Evolutionary conservation across 37 sponge, comb jelly and placozoan species (phyloP), one percentile per base, ranked within the genome.

Genomic region (Beroe forskalii): DNA sequence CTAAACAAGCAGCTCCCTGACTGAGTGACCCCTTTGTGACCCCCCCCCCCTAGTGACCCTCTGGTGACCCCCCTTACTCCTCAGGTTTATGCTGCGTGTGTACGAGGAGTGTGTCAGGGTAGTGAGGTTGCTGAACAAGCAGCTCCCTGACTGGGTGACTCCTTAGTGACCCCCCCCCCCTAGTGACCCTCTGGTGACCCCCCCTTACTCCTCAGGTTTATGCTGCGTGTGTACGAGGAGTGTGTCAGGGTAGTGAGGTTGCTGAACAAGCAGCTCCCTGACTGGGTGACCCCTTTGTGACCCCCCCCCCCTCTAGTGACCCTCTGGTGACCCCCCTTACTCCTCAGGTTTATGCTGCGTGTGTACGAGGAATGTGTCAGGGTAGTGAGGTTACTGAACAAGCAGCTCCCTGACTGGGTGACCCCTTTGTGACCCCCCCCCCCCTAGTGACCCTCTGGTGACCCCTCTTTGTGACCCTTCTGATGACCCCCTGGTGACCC

Each of bases 11-110:
- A n/a, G n/a, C n/a, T 30, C 66, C 66, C n/a, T n/a, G n/a, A n/a
- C n/a, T n/a, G 75, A 39, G 40, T 72, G 75, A n/a, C n/a, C n/a
- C n/a, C n/a, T n/a, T n/a, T n/a, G n/a, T n/a, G n/a, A n/a, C n/a
- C n/a, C n/a, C n/a, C n/a, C n/a, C n/a, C n/a, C n/a, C n/a, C n/a
- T n/a, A n/a, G n/a, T n/a, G n/a, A n/a, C n/a, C n/a, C n/a, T n/a
- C n/a, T n/a, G n/a, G n/a, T n/a, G n/a, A n/a, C n/a, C n/a, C n/a
- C n/a, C n/a, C n/a, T n/a, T n/a, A n/a, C n/a, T 20, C n/a, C n/a
- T 8, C 55, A 80, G 86, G 86, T 80, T 80, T 80, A 80, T 80
- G n/a, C 8, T 41, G 55, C 86, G 86, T 28, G 86, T 80, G 14
- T 80, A 80, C 55, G 86, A 80, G 8, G 86, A 80, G 86, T 30